A percentile compares a stretch with the other conserved stretches of the same genome.
Conservation (phyloP, 2,888 invertebrate species). For the Melanchra persicariae region DNA sequence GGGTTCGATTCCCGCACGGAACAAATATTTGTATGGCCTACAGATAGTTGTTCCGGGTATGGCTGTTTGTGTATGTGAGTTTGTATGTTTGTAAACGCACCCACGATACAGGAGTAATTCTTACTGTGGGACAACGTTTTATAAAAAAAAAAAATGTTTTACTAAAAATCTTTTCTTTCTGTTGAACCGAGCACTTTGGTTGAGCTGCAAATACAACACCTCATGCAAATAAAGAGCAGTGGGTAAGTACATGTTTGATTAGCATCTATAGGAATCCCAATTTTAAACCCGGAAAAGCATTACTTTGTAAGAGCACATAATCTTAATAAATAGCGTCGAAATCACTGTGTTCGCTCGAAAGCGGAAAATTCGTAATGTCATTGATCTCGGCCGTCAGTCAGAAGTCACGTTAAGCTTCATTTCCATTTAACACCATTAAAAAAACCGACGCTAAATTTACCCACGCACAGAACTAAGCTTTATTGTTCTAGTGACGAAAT, state of each 20-base stretch:
- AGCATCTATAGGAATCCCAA: neutral
- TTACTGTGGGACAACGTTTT: no score
- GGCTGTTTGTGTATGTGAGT: no score
- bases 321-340: constrained; percentile 20
- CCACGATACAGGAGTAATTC: no score
- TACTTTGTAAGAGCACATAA: neutral
- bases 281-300: neutral
- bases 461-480: constrained; percentile 7
- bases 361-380: constrained; percentile 14
- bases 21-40: no score
- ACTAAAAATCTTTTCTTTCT: neutral
- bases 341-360: neutral
- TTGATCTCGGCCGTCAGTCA: constrained; percentile 37
- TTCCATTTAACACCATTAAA: constrained; percentile 45
- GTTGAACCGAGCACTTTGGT: neutral
- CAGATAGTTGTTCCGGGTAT: no score
- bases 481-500: constrained; percentile 16
- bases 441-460: constrained; percentile 7
- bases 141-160: neutral
- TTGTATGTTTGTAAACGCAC: no score
- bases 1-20: no score
- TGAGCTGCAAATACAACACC: neutral
- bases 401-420: constrained; percentile 42
- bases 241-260: neutral
- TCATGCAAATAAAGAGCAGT: neutral